A percentile compares a stretch with the other conserved stretches of the same genome.
Evolutionary conservation across 2,113 vertebrate species (phyloP).

Genomic region (Coreoperca whiteheadi): DNA sequence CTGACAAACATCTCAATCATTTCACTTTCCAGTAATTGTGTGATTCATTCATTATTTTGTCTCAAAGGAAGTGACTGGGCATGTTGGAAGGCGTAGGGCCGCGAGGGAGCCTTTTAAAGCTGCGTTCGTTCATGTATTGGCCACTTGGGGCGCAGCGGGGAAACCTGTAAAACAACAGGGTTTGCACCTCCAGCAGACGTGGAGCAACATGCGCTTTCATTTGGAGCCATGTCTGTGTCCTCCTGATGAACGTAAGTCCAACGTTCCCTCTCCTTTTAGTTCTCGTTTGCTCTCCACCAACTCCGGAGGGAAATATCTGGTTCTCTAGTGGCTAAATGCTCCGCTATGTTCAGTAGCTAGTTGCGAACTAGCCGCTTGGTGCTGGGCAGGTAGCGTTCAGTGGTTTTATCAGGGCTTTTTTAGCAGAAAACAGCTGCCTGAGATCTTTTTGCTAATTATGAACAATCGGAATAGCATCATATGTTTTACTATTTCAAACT

Average conservation of each 20-base stretch:
- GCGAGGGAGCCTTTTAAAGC: not conserved
- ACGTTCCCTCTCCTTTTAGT: not conserved
- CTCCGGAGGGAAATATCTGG: not conserved
- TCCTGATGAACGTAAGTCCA: not conserved
- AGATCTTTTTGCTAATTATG: not conserved
- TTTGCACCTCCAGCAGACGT: not conserved
- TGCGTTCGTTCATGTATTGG: not conserved
- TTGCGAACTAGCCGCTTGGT: not conserved
- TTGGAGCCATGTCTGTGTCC: not conserved
- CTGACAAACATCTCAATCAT: constrained; percentile 1
- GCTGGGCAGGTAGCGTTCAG: not conserved
- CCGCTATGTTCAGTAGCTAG: not conserved
- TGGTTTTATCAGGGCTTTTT: not conserved
- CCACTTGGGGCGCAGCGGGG: not conserved
- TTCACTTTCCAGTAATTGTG: not conserved
- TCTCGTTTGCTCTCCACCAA: not conserved
- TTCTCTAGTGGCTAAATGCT: not conserved
- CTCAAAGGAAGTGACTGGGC: no score
- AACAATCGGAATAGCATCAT: not conserved
- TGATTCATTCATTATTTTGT: not conserved
- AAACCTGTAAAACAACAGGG: not conserved
- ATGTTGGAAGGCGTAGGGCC: not conserved
- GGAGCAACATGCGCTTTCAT: not conserved
- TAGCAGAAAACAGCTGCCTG: not conserved
- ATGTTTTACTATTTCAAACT: not conserved